Conservation (phyloP, 2,797 vertebrate genomes). For the Lycodopsis pacificus region DNA sequence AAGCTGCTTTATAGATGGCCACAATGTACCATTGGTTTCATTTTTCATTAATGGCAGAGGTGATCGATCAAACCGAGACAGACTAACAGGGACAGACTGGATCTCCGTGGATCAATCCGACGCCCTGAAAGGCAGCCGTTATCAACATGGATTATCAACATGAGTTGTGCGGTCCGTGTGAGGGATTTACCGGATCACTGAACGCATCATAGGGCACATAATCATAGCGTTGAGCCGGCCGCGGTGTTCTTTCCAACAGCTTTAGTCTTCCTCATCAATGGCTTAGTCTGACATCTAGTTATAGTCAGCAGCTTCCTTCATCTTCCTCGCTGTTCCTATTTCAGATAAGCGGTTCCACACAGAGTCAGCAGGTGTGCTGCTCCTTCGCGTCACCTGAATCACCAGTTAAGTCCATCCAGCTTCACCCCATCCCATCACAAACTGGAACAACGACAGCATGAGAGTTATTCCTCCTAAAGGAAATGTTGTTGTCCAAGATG, state of each 20-base stretch:
- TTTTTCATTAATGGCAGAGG: slow-evolving; percentile 30
- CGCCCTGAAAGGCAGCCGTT: slow-evolving; percentile 38
- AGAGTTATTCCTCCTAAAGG: neutral
- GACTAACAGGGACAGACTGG: slow-evolving; percentile 1
- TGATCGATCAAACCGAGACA: slow-evolving; percentile 19
- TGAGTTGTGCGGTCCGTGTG: slow-evolving; percentile 39
- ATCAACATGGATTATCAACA: slow-evolving; percentile 52
- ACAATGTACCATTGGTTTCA: slow-evolving; percentile 15
- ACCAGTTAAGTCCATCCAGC: neutral
- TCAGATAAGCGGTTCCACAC: slow-evolving; percentile 10
- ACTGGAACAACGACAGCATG: neutral
- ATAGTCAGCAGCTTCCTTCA: slow-evolving; percentile 30
- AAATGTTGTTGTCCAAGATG: neutral
- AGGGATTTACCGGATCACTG: slow-evolving; percentile 55
- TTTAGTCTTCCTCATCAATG: slow-evolving; percentile 54
- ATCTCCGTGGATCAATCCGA: slow-evolving; percentile 33
- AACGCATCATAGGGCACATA: slow-evolving; percentile 58
- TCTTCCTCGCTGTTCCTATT: slow-evolving; percentile 23
- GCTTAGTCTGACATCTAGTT: slow-evolving; percentile 44
- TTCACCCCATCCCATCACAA: too few relatives aligned
- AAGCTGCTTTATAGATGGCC: slow-evolving; percentile 15
- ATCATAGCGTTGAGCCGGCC: slow-evolving; percentile 46
- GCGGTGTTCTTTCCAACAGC: slow-evolving; percentile 46
- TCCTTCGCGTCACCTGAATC: slow-evolving; percentile 1
- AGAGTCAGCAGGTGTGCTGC: neutral